These are phyloP conservation scores for Sebastes matsubarae DNA, from an alignment of 2,797 vertebrate genomes.

Conservation along the genomic window DNA sequence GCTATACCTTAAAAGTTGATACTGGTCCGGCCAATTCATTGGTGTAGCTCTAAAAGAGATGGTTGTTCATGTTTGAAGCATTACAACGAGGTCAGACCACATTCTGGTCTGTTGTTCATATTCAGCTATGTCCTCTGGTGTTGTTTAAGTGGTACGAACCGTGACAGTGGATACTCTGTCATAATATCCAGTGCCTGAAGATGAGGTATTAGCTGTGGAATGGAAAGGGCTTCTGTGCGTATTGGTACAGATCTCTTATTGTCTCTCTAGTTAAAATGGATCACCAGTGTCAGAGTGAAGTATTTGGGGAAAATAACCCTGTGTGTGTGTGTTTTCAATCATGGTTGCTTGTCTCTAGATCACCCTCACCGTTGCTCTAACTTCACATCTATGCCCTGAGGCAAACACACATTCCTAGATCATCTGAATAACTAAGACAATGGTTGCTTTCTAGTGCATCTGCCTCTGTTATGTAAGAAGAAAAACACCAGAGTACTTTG, in stretches of 20 bases:
- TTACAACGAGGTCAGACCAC: neutral
- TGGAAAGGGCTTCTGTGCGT: neutral
- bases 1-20: neutral
- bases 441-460: neutral
- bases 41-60: neutral
- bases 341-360: slow-evolving; percentile 11
- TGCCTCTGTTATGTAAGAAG: neutral
- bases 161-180: neutral
- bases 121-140: neutral
- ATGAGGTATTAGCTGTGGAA: slow-evolving; percentile 11
- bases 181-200: neutral
- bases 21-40: neutral
- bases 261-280: neutral
- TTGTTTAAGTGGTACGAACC: neutral
- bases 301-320: neutral
- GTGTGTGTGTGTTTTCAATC: slow-evolving; percentile 45
- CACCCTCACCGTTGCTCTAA: slow-evolving; percentile 43
- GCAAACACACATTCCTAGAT: neutral
- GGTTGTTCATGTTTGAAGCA: neutral
- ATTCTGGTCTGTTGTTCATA: neutral
- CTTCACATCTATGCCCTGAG: neutral
- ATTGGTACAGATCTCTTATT: slow-evolving; percentile 3
- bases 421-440: neutral
- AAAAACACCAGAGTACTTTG: neutral
- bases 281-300: neutral